Base-by-base conservation (phyloP, 1,140 invertebrate genomes). In the Parapsyche elsis region DNA sequence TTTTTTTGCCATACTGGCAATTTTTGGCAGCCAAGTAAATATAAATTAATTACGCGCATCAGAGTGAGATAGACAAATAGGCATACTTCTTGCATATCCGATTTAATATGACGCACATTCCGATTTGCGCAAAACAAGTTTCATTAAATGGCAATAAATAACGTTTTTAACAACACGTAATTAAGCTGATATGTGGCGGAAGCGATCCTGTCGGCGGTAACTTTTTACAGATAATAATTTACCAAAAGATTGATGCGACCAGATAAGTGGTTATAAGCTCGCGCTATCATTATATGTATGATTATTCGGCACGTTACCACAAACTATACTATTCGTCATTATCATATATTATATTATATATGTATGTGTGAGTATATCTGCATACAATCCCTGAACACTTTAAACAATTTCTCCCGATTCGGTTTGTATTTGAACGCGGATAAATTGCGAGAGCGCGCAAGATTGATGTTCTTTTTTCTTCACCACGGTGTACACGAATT, bases 81-180 rank as follows among this genome's bases (percentile, higher is more conserved):
- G n/a, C n/a, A n/a, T n/a, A 46, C 45, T 46, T 46, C 49, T 53
- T 10, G 49, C 49, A 53, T 4, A 53, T 12, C 10, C 10, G 16
- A 53, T 53, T 16, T 12, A 12, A 53, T 38, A 53, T 16, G 10
- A 53, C 59, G 59, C 59, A 23, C 21, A 10, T 61, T 61, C 21
- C 16, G 16, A 61, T 61, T 61, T 19, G 16, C 21, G 59, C 59
- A 19, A 75, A 53, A 75, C 23, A 9, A 9, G 73, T 75, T 75
- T 75, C 21, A 75, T 75, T 75, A 57, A 75, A 75, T 19, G 73
- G 73, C 46, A 57, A 75, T 75, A 75, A 75, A 75, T 75, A 53
- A 53, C 7, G 12, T 14, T 75, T 75, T 57, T 57, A 75, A 75
- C 73, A 75, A 57, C 73, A 49, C 53, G 73, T 49, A 75, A 75